Percentiles rank a stretch among this genome's conserved stretches.
phyloP scores from a whole-genome alignment of 1,140 invertebrate genomes.

The Coptotermes formosanus region DNA sequence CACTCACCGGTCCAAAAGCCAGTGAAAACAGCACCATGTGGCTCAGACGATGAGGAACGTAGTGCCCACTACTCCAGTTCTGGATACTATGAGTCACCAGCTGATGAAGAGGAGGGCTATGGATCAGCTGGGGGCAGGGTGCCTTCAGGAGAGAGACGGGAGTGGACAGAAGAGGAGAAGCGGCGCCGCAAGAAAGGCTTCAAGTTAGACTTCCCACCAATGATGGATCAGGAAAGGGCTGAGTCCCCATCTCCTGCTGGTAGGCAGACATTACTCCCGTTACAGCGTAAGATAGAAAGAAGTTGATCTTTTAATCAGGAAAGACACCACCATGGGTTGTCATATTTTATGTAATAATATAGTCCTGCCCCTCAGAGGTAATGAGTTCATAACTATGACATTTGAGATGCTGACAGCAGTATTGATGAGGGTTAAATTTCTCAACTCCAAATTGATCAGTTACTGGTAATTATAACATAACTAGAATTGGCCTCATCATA shows the following conservation, averaged over 20 bases:
- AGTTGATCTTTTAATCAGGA: too few relatives aligned
- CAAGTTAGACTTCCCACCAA: conserved; percentile 61
- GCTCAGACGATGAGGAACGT: conserved; percentile 53
- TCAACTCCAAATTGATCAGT: too few relatives aligned
- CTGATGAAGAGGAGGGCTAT: conserved; percentile 58
- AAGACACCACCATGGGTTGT: too few relatives aligned
- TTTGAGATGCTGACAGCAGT: too few relatives aligned
- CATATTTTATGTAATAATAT: too few relatives aligned
- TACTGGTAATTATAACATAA: too few relatives aligned
- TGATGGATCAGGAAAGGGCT: conserved; percentile 46
- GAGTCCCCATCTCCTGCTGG: conserved; percentile 44
- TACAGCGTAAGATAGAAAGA: too few relatives aligned
- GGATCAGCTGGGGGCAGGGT: background rate
- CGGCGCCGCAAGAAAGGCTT: conserved; percentile 64
- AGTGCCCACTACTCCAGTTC: conserved; percentile 73
- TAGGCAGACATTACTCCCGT: too few relatives aligned
- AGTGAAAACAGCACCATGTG: background rate
- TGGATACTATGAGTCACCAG: conserved; percentile 75
- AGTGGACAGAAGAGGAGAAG: conserved; percentile 65
- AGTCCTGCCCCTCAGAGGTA: too few relatives aligned
- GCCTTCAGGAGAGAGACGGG: conserved; percentile 19
- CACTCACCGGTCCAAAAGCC: background rate
- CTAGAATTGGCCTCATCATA: too few relatives aligned
- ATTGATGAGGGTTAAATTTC: too few relatives aligned
- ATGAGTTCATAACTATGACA: too few relatives aligned